Evolutionary conservation across 1,140 invertebrate species (phyloP).

Genomic region (Saccostrea cuccullata): DNA sequence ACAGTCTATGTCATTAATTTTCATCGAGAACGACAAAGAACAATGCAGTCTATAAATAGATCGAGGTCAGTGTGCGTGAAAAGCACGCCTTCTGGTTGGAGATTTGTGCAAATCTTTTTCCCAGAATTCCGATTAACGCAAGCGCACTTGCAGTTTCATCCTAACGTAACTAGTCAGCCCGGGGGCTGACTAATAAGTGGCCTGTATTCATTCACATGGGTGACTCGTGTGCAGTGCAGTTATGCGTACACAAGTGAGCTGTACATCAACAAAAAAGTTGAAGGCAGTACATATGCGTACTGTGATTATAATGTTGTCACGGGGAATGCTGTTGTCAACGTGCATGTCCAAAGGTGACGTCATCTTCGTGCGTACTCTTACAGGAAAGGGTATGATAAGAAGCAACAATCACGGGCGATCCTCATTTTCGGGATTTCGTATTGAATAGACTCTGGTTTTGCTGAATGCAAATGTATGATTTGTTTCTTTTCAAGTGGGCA

Average conservation of each 20-base stretch:
- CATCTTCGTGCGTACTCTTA: background rate
- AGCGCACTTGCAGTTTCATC: no score
- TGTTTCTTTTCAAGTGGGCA: no score
- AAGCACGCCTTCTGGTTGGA: no score
- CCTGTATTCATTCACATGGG: constrained; percentile 5
- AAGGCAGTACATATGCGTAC: constrained; percentile 29
- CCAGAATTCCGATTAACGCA: no score
- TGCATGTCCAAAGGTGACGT: background rate
- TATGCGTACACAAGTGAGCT: constrained; percentile 31
- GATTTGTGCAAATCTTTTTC: no score
- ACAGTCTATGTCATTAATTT: no score
- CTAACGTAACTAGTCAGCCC: no score
- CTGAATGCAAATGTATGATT: no score
- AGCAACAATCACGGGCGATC: background rate
- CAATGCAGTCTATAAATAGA: no score
- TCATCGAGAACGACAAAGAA: no score
- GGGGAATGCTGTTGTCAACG: background rate
- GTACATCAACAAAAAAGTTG: constrained; percentile 8
- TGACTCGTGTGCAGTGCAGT: constrained; percentile 3
- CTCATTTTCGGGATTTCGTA: background rate
- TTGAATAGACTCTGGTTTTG: background rate
- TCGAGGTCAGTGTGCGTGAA: no score
- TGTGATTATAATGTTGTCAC: constrained; percentile 41
- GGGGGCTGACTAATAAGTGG: no score
- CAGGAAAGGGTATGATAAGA: background rate